Evolutionary conservation across 2,888 invertebrate genomes (phyloP), one percentile per base, ranked within the genome.

Genomic region (Ferdinandea cuprea): DNA sequence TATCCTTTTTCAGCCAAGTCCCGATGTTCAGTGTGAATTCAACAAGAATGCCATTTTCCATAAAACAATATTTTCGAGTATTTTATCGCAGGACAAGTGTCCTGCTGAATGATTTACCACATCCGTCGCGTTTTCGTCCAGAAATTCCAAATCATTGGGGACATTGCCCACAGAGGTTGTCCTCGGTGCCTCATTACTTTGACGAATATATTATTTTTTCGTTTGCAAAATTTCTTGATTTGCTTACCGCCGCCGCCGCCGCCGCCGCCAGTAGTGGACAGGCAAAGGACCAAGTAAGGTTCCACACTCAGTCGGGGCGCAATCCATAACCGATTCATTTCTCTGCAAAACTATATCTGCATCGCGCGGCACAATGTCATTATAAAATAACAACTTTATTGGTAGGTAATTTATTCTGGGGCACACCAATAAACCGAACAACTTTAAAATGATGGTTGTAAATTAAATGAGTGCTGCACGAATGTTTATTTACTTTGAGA

Each of bases 321-420:
- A 28, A 46, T 21, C 44, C 37, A 52, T 71, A 71, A 54, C 15
- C 15, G 46, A 71, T 63, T 81, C 63, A 66, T 71, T 71, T 44
- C 65, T 59, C 72, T 42, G 69, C 78, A 40, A 32, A 79, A 83
- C 80, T 68, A 85, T 83, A n/a, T 78, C 85, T 74, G 76, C 80
- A 72, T 52, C 19, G 76, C 44, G 73, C 50, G 56, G 71, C 77
- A 84, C 74, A 86, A 85, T 89, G 90, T 89, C 90, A 89, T 88
- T 89, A 90, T 90, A 90, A 90, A 90, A 86, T 90, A 90, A 90
- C 89, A 90, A 90, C 90, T 90, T 90, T 90, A 90, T 90, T 90
- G 89, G 87, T 72, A 86, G 86, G 88, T 89, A 89, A 89, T 90
- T 90, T 90, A 90, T 90, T 90, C 88, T 88, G 88, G 89, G 89